Evolutionary conservation across 2,888 invertebrate species (phyloP), one percentile per base, ranked within the genome.

Genomic region (Lepidocyrtinus sp.): DNA sequence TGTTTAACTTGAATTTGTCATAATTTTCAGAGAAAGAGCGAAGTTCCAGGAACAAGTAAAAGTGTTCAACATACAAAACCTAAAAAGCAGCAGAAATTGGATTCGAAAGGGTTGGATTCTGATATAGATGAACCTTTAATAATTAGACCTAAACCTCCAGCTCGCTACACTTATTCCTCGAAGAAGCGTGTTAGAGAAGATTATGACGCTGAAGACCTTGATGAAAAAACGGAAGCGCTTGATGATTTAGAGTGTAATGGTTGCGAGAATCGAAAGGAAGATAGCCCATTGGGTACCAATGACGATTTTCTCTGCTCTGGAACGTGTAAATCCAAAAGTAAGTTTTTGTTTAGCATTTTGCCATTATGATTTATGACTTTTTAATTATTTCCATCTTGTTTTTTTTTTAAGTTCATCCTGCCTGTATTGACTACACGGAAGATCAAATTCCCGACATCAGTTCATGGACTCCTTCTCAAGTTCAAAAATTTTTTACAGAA

Each of bases 401-500:
- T 22, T 36, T 17, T 24, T 46, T 64, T 83, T 87, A 9, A 90
- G 90, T 89, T 63, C 90, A 90, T 85, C 90, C 90, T 1, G 88
- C 89, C n/a, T 90, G 90, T 83, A 89, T 90, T 89, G 89, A 89
- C 64, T 90, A 90, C 86, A 88, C 89, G 0, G 87, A 87, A 27
- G 88, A 89, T 36, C 87, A 90, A 79, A 25, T 75, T 36, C 73
- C 74, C 1, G 82, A 77, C 19, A 77, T 82, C n/a, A 77, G 69
- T 21, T 55, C 67, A 36, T 82, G 82, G 82, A 74, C 82, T 7
- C 77, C 74, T 15, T 45, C 74, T 25, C 77, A 82, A 62, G 96
- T 97, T 0, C 94, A 93, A 88, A 91, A 92, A 69, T 97, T 94
- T 89, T 94, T 97, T 87, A 90, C 90, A 0, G 92, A 93, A 84